These are phyloP conservation scores for Drosophila rhopaloa DNA, from an alignment of 1,140 invertebrate genomes.

Conservation along the genomic window DNA sequence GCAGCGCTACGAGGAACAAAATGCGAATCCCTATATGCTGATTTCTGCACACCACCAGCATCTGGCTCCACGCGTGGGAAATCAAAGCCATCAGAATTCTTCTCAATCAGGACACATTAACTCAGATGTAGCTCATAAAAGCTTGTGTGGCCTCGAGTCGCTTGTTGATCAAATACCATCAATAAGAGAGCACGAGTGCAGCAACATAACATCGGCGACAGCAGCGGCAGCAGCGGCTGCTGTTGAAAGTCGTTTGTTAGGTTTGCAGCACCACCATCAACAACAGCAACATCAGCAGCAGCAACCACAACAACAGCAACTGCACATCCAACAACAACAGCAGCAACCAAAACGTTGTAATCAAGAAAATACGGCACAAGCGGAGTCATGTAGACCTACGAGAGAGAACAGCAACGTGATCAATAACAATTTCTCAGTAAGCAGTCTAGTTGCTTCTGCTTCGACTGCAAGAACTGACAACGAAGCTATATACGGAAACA, in stretches of 20 bases:
- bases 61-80: constrained; percentile 34
- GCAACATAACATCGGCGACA: constrained; percentile 40
- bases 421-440: constrained; percentile 73
- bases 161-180: constrained; percentile 96
- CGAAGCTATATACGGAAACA: constrained; percentile 39
- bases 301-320: constrained; percentile 58
- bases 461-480: constrained; percentile 39
- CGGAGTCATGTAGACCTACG: constrained; percentile 11
- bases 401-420: constrained; percentile 39
- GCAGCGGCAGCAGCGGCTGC: constrained; percentile 61
- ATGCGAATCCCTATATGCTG: constrained; percentile 45
- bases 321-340: constrained; percentile 46
- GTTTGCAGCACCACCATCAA: constrained; percentile 55
- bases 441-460: constrained; percentile 59
- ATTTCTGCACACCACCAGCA: constrained; percentile 59
- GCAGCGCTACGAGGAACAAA: constrained; percentile 57
- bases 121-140: constrained; percentile 93
- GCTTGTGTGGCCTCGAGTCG: constrained; percentile 94
- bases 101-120: constrained; percentile 85
- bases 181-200: constrained; percentile 87
- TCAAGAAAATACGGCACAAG: constrained; percentile 16
- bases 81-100: constrained; percentile 73
- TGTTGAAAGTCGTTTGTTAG: constrained; percentile 65
- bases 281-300: constrained; percentile 32
- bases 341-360: constrained; percentile 48